Base-by-base conservation (phyloP, 2,888 invertebrate genomes). In the Catocala fraxini region DNA sequence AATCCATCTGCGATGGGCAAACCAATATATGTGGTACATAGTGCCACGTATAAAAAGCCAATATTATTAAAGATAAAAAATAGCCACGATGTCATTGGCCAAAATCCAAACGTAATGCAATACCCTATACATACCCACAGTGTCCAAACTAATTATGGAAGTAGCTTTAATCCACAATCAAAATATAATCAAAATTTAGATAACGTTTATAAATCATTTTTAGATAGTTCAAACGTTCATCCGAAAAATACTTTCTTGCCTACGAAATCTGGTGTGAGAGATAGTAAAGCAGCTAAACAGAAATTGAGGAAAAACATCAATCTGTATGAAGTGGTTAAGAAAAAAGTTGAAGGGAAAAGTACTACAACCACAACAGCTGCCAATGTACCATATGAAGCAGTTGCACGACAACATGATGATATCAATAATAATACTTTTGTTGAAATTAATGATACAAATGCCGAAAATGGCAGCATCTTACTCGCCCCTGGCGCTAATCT, bases 121-220 rank as follows among this genome's bases (percentile, higher is more conserved):
- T n/a, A 15, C 13, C 35, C 39, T 35, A 2, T 10, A 25, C 25
- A 25, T 25, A 25, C 25, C 25, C 25, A 25, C 25, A 25, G 25
- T 25, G 3, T 25, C 4, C 25, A 25, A 39, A 43, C 5, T 11
- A 39, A 13, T 34, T 13, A 45, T 9, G n/a, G n/a, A 35, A 54
- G 12, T 35, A 34, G 12, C 11, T 11, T 12, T 41, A 48, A 10
- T 33, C 11, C 6, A 3, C 12, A 6, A 33, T 13, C 49, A 11
- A 12, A 11, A 11, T 42, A 56, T 13, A 42, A 43, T 39, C 35
- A 39, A 39, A 39, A 39, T 34, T 34, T 43, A 11, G n/a, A 56
- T 12, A 49, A 11, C 13, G 10, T 41, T 25, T 15, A 41, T 9
- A 47, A 55, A 47, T 13, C 33, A 56, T 34, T 35, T 34, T 56